Base-by-base conservation (phyloP, 2,888 invertebrate genomes). In the Agapostemon virescens region DNA sequence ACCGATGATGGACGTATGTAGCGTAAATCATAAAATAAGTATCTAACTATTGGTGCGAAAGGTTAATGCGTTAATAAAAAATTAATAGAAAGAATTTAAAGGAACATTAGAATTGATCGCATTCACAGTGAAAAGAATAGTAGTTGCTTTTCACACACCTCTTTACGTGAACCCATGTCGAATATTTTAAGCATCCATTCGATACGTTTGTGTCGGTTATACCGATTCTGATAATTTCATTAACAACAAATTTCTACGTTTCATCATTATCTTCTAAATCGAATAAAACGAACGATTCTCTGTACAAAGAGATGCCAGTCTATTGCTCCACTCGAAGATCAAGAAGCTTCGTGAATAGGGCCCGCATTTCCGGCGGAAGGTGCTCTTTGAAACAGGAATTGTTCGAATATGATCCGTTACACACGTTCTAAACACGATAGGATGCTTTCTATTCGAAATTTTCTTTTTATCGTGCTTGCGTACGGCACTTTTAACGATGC, bases 291-390 rank as follows among this genome's bases (percentile, higher is more conserved):
- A 26, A 69, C 71, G 13, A 26, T 30, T 9, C 9, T n/a, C 49
- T 13, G 40, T 23, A 69, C 69, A n/a, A 36, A 33, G 33, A 63
- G n/a, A 13, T 42, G 13, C 68, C 33, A 23, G n/a, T 15, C 20
- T 52, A 23, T 42, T 45, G 11, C 69, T 77, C 68, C 52, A 42
- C 36, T 30, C 30, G 55, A 40, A 64, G 36, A 68, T 15, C 6
- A 63, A 38, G 69, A 72, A 61, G 68, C 40, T 64, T 11, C 20
- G 36, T 70, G 73, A 76, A 82, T 77, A 73, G 83, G 72, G 74
- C 91, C 91, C 91, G 91, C 90, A 91, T 91, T 88, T 91, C 91
- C 91, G 89, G 83, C 89, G 90, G 90, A 90, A 86, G 86, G 82
- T 77, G 85, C 85, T 79, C 83, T 83, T 86, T 72, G 73, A 69